phyloP scores from a whole-genome alignment of 2,113 vertebrate genomes.

The Toxotes chatareus region DNA sequence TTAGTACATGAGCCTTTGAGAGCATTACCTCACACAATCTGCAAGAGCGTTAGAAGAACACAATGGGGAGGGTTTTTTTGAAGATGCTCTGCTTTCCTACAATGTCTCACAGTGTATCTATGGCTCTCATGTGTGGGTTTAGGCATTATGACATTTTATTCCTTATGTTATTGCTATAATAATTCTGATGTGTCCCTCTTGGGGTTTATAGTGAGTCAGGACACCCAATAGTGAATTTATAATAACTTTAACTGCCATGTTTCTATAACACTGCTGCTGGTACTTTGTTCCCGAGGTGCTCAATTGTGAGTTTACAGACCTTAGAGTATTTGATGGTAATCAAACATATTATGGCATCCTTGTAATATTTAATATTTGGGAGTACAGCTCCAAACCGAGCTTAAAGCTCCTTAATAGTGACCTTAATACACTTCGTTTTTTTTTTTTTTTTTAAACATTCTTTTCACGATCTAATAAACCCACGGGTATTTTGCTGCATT shows the following conservation, averaged over 20 bases:
- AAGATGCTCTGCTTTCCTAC: background rate
- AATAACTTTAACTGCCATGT: background rate
- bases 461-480: background rate
- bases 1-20: constrained; percentile 10
- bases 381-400: background rate
- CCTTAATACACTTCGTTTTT: background rate
- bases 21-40: background rate
- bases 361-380: background rate
- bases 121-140: background rate
- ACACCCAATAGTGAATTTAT: background rate
- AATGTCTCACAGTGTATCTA: background rate
- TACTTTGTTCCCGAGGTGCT: background rate
- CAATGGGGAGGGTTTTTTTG: background rate
- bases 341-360: no score
- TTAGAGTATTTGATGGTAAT: background rate
- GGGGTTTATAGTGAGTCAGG: background rate
- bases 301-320: background rate
- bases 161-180: background rate
- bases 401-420: background rate
- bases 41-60: background rate
- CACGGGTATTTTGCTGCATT: constrained; percentile 43
- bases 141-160: background rate
- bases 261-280: constrained; percentile 4
- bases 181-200: background rate
- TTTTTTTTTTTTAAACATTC: background rate